Percentiles rank a stretch among this genome's conserved stretches.
These are phyloP conservation scores for Steatocranus sp. DNA, from an alignment of 2,797 vertebrate species.

Conservation along the genomic window DNA sequence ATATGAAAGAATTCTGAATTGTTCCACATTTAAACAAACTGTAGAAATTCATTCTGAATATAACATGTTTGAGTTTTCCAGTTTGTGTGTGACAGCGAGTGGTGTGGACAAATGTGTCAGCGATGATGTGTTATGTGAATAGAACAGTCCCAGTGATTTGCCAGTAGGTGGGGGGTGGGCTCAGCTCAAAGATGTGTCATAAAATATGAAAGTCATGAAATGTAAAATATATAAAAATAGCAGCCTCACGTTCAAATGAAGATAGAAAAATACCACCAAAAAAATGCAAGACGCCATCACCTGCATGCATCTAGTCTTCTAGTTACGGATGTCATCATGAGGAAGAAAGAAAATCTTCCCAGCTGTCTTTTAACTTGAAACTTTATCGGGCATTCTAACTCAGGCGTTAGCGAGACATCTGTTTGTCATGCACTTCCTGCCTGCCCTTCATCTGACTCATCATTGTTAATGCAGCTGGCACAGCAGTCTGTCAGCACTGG, in stretches of 20 bases:
- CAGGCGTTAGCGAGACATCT: neutral
- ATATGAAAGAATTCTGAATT: neutral
- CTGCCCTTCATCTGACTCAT: slow-evolving; percentile 26
- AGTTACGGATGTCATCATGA: neutral
- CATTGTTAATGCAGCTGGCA: neutral
- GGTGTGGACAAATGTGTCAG: neutral
- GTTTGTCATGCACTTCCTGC: slow-evolving; percentile 15
- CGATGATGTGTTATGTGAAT: neutral
- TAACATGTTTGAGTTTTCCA: neutral
- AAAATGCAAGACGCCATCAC: neutral
- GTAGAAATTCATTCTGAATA: neutral
- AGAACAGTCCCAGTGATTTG: neutral
- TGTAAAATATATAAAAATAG: neutral
- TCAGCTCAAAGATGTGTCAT: neutral
- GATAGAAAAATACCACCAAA: neutral
- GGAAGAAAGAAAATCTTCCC: neutral
- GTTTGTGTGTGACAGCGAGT: neutral
- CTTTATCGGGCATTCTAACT: neutral
- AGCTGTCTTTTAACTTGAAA: neutral
- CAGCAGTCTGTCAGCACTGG: neutral
- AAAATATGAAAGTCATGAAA: neutral
- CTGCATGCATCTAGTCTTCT: neutral
- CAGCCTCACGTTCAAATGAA: neutral
- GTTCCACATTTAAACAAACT: neutral
- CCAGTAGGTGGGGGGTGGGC: slow-evolving; percentile 9